These are phyloP conservation scores for Halcyon leucocephala DNA, from an alignment of 2,797 vertebrate genomes.

Conservation along the genomic window DNA sequence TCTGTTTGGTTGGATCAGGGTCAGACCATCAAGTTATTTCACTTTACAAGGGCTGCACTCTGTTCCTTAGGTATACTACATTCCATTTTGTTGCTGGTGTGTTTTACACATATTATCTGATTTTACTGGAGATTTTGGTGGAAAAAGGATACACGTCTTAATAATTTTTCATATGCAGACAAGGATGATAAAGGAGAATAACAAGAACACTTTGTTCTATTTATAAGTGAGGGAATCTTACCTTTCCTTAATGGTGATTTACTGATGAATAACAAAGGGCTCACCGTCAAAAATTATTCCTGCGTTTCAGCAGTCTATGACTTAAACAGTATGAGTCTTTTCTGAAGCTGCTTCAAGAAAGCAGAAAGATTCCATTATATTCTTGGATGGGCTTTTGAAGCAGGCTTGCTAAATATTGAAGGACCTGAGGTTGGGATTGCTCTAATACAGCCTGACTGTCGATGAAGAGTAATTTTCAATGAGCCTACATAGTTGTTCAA, in stretches of 20 bases:
- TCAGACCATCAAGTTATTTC: neutral
- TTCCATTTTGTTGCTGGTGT: neutral
- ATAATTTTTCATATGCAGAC: neutral
- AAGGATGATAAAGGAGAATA: neutral
- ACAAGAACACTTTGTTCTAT: neutral
- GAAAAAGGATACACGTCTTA: neutral
- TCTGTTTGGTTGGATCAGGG: neutral
- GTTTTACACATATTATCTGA: neutral
- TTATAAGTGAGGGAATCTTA: neutral
- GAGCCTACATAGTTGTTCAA: neutral
- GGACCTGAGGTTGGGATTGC: neutral
- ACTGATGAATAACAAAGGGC: neutral
- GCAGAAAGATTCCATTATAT: neutral
- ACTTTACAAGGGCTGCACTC: neutral
- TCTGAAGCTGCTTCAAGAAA: neutral
- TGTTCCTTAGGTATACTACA: neutral
- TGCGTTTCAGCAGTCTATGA: neutral
- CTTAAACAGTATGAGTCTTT: neutral
- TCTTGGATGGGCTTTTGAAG: neutral
- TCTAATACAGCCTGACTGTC: neutral
- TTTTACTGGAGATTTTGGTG: neutral
- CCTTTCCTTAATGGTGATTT: neutral
- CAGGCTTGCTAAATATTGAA: neutral
- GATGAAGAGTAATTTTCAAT: accelerated
- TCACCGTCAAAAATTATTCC: neutral